A percentile compares a stretch with the other conserved stretches of the same genome.
Conservation (phyloP, 2,888 invertebrate genomes). For the Mactromeris polynyma region DNA sequence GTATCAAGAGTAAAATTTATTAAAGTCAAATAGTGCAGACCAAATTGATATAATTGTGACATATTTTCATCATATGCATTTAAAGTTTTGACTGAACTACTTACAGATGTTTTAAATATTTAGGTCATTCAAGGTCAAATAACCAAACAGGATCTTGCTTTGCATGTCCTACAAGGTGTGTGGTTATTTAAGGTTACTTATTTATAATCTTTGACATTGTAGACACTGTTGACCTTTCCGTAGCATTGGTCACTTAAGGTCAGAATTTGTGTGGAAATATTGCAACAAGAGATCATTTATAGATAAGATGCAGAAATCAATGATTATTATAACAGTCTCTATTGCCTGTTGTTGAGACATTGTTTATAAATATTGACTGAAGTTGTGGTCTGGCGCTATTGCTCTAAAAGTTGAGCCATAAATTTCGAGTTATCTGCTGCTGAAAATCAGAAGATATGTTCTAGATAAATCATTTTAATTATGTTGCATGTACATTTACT, state of each 20-base stretch:
- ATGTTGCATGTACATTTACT: conserved; percentile 6
- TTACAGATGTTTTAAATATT: background rate
- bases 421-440: background rate
- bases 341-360: background rate
- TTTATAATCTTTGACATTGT: background rate
- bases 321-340: background rate
- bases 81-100: too few species aligned
- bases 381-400: background rate
- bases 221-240: background rate
- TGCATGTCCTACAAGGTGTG: background rate
- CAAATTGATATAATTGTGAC: too few species aligned
- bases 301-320: background rate
- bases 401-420: background rate
- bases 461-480: conserved; percentile 14
- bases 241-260: background rate
- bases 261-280: background rate
- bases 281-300: background rate
- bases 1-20: too few species aligned
- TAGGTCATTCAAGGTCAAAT: conserved; percentile 24
- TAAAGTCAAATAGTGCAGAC: too few species aligned
- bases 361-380: background rate
- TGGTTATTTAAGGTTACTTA: background rate
- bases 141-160: background rate
- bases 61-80: too few species aligned
- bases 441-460: background rate